Percentiles rank a stretch among this genome's conserved stretches.
These are phyloP conservation scores for Platycheirus rosarum DNA, from an alignment of 2,888 invertebrate genomes.

Conservation along the genomic window DNA sequence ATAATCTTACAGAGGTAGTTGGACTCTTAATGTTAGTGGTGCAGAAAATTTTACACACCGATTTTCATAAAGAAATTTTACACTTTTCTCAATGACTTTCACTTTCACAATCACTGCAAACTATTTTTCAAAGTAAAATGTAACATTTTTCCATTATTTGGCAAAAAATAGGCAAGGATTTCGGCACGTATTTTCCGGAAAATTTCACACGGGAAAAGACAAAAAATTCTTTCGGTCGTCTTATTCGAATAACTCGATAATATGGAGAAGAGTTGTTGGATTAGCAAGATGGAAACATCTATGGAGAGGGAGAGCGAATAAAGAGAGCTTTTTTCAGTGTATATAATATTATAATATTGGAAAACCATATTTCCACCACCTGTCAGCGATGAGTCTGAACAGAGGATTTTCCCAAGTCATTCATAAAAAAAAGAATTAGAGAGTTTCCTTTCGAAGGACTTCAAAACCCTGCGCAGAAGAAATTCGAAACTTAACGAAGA, in stretches of 20 bases:
- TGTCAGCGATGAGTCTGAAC: conserved; percentile 66
- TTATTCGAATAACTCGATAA: conserved; percentile 72
- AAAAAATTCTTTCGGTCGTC: conserved; percentile 59
- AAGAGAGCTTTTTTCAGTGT: conserved; percentile 48
- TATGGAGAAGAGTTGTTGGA: conserved; percentile 60
- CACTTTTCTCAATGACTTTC: conserved; percentile 49
- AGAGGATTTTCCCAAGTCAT: conserved; percentile 67
- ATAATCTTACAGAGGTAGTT: conserved; percentile 58
- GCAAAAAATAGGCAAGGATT: conserved; percentile 28
- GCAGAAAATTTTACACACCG: conserved; percentile 34
- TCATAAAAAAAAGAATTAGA: conserved; percentile 61
- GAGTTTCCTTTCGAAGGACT: conserved; percentile 33
- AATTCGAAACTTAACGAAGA: conserved; percentile 47
- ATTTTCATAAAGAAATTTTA: conserved; percentile 17
- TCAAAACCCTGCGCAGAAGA: conserved; percentile 31
- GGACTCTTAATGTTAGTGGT: conserved; percentile 39
- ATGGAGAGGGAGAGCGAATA: conserved; percentile 28
- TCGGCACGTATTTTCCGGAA: conserved; percentile 67
- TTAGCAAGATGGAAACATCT: conserved; percentile 53
- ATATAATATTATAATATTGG: conserved; percentile 46
- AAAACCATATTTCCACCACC: conserved; percentile 69
- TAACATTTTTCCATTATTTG: not conserved
- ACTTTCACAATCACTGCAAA: conserved; percentile 27
- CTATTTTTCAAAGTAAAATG: not conserved
- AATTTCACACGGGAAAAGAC: conserved; percentile 68